Percentiles rank a stretch among this genome's conserved stretches.
phyloP scores from a whole-genome alignment of 2,797 vertebrate genomes.

The Cossypha polioptera region DNA sequence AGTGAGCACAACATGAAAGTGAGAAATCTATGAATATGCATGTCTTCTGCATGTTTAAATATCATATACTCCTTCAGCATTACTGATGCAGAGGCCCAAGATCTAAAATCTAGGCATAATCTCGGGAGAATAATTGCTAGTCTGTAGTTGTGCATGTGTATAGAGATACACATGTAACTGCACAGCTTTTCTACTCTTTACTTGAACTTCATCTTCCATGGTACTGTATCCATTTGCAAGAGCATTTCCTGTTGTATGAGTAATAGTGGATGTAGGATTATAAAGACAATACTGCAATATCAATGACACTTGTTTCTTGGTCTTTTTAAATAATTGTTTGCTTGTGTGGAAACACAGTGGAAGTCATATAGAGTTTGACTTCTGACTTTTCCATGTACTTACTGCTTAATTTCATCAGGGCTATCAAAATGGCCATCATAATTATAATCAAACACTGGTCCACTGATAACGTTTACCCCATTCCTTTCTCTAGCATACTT shows the following conservation, averaged over 20 bases:
- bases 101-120: not conserved
- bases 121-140: not conserved
- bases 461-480: conserved; percentile 89
- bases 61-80: not conserved
- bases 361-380: not conserved
- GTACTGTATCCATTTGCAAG: not conserved
- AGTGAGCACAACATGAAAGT: not conserved
- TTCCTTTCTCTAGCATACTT: conserved; percentile 81
- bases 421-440: conserved; percentile 86
- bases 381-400: conserved; percentile 58
- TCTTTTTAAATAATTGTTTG: not conserved
- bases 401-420: conserved; percentile 70
- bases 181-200: not conserved
- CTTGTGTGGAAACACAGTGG: not conserved
- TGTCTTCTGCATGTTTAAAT: not conserved
- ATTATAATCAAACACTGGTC: conserved; percentile 90
- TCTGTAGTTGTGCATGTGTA: not conserved
- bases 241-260: not conserved
- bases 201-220: not conserved
- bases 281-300: not conserved
- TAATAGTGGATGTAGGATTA: not conserved
- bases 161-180: not conserved
- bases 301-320: not conserved
- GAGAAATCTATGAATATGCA: not conserved
- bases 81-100: not conserved